A percentile compares a stretch with the other conserved stretches of the same genome.
Evolutionary conservation across 2,113 vertebrate genomes (phyloP).

Genomic region (Maylandia zebra): DNA sequence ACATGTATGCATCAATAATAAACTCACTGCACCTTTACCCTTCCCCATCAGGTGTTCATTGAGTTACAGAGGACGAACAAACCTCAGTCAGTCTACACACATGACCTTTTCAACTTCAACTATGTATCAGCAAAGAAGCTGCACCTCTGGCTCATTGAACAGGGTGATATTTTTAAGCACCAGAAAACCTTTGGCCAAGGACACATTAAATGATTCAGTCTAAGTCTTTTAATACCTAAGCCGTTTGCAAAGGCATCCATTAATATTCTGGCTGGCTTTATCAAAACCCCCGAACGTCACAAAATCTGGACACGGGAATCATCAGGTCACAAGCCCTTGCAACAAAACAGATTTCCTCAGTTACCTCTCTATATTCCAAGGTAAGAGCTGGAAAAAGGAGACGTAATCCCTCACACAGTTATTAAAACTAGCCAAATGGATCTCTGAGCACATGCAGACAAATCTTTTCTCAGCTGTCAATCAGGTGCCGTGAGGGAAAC

Average conservation of each 20-base stretch:
- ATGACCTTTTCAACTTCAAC: conserved; percentile 10
- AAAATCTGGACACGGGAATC: conserved; percentile 24
- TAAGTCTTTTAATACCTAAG: neutral
- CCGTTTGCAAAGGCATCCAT: conserved; percentile 5
- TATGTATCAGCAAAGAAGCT: neutral
- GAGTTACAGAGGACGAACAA: conserved; percentile 24
- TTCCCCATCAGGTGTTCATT: conserved; percentile 12
- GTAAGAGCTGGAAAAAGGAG: conserved; percentile 19
- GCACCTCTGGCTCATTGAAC: neutral
- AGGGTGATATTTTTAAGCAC: neutral
- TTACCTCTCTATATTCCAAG: conserved; percentile 5
- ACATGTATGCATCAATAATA: conserved; percentile 28
- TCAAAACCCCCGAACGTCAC: conserved; percentile 10
- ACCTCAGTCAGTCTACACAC: neutral
- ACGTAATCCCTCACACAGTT: conserved; percentile 14
- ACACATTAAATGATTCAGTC: neutral
- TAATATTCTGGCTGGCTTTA: conserved; percentile 36
- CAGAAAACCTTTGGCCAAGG: neutral
- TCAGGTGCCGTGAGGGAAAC: neutral
- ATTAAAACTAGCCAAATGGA: conserved; percentile 23
- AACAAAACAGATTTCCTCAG: conserved; percentile 9
- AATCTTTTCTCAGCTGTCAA: conserved; percentile 12
- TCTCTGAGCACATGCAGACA: neutral
- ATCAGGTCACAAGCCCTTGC: neutral
- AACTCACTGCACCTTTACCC: neutral